Evolutionary conservation across 2,113 vertebrate species (phyloP), one percentile per base, ranked within the genome.

Genomic region (Pluvialis apricaria): DNA sequence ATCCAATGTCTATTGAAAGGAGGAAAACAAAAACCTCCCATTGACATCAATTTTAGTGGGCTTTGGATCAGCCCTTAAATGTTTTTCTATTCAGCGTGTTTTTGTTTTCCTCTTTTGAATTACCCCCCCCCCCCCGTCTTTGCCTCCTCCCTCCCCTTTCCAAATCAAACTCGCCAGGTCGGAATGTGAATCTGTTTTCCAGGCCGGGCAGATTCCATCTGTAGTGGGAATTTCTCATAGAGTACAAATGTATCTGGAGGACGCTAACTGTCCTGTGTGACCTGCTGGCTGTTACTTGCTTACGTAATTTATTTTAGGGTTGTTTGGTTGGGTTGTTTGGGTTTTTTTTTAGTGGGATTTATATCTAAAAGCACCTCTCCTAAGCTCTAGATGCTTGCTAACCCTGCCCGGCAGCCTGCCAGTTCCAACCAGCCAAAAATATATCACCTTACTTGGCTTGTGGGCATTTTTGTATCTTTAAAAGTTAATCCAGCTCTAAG

Each of bases 401-500:
- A 64, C 68, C 15, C 72, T 58, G 69, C 85, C 86, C 26, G 10
- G 66, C 54, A 60, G 55, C 73, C 66, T 94, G 72, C 90, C 91
- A 86, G 85, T 9, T 95, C 82, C 73, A 76, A 44, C 79, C 65
- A 82, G 69, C 96, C 92, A 76, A 95, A 95, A 97, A 95, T 82
- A 95, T 52, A 93, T 95, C 96, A 84, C 91, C 34, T 86, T 92
- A 69, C 60, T 68, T 55, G 34, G 78, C 86, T 86, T 69, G 17
- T 54, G 81, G 81, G 90, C 94, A 94, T 92, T 95, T 97, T 93
- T 96, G 79, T 90, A 86, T 96, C 97, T 94, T 92, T 90, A 92
- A 94, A 96, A 95, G 84, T 95, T 98, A 97, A 98, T 97, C 97
- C 94, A 88, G 92, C 90, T 95, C 70, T 80, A 85, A 96, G 92